Evolutionary conservation across 2,113 vertebrate species (phyloP), one percentile per base, ranked within the genome.

Genomic region (Orientallactaga bullata): DNA sequence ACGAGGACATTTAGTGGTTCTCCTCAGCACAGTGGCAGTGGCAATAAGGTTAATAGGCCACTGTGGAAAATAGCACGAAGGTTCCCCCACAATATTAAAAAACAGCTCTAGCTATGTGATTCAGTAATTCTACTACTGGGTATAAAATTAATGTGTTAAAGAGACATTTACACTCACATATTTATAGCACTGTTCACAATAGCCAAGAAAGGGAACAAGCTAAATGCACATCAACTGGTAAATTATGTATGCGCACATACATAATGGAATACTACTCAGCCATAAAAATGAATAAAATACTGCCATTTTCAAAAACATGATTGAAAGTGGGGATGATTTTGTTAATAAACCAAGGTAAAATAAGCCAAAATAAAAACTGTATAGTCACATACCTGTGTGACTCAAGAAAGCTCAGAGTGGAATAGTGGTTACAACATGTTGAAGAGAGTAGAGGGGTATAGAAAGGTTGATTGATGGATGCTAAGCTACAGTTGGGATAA

Each of bases 151-250:
- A 24, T 30, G 72, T 15, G 37, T 28, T 18, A 63, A 20, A 92
- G 74, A 51, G 3, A 65, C 23, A 21, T 10, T 23, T 66, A 28
- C 35, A 58, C 35, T 12, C 69, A 26, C 32, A 74, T 26, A 63
- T 58, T 51, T 35, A 81, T 3, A 37, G n/a, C 21, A n/a, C 39
- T 74, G n/a, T 13, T 81, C 21, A 74, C 15, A 74, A 32, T 51
- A 26, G 85, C 60, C n/a, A 73, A 77, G 68, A 65, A 55, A 55
- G 89, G 89, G 32, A 74, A 90, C 58, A 90, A 37, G 37, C 17
- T 10, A 47, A 71, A 81, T 16, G 32, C 24, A 55, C 30, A 86
- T 60, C 21, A 61, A n/a, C 61, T 23, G 55, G 74, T 51, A 23
- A 47, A 47, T 8, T 47, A 8, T 47, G 42, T 47, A 8, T 47